Conservation (phyloP, 2,113 vertebrate species). For the Platysternon megacephalum region DNA sequence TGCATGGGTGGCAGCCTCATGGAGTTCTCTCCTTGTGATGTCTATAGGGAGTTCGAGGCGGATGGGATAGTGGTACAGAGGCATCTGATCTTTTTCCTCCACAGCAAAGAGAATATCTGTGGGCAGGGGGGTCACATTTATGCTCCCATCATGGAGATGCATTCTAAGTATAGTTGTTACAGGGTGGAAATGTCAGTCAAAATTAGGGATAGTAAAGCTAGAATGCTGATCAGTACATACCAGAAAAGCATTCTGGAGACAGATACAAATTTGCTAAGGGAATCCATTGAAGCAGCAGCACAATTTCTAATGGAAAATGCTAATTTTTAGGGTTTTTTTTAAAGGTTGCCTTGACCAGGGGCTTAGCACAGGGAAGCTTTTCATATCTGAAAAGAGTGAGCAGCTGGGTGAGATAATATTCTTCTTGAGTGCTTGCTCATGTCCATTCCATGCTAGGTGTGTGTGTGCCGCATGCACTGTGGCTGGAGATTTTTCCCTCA, state of each 20-base stretch:
- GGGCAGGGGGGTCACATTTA: neutral
- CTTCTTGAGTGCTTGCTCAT: too few relatives aligned
- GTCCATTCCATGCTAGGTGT: too few relatives aligned
- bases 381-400: accelerated
- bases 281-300: neutral
- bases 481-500: too few relatives aligned
- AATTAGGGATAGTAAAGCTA: neutral
- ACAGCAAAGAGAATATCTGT: neutral
- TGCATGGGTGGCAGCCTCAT: accelerated
- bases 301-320: neutral
- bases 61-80: accelerated
- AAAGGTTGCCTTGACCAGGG: neutral
- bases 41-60: neutral
- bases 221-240: conserved; percentile 19
- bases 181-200: neutral
- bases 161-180: neutral
- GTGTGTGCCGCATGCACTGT: too few relatives aligned
- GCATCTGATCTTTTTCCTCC: neutral
- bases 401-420: neutral
- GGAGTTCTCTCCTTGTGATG: neutral
- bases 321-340: accelerated
- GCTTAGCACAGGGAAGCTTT: neutral
- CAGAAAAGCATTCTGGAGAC: neutral
- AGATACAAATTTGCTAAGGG: neutral
- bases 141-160: conserved; percentile 18